phyloP scores from a whole-genome alignment of 2,888 invertebrate species.

The Ochropleura leucogaster region DNA sequence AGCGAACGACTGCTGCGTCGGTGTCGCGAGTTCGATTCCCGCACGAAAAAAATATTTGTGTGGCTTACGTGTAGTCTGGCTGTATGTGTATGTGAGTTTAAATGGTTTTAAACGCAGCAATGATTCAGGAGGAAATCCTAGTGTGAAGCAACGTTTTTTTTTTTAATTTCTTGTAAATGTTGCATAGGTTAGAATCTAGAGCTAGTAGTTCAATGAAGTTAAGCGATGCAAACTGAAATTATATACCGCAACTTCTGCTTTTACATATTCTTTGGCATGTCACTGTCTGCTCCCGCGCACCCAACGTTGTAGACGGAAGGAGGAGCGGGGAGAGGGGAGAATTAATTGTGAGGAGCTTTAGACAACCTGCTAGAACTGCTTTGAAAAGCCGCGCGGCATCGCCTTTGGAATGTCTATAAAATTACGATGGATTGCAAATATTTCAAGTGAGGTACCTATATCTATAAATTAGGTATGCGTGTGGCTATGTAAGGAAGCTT shows the following conservation, averaged over 20 bases:
- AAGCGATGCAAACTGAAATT: not conserved
- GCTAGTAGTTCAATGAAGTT: not conserved
- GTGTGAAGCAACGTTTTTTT: too few relatives aligned
- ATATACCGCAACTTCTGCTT: conserved; percentile 20
- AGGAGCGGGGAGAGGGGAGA: conserved; percentile 31
- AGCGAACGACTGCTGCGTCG: too few relatives aligned
- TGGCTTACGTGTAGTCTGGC: too few relatives aligned
- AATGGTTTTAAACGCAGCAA: too few relatives aligned
- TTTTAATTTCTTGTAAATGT: too few relatives aligned
- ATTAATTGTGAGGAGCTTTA: conserved; percentile 70
- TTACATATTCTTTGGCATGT: not conserved
- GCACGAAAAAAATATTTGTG: too few relatives aligned
- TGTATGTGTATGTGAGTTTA: too few relatives aligned
- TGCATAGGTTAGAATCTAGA: not conserved
- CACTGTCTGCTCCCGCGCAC: conserved; percentile 58
- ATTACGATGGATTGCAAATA: conserved; percentile 51
- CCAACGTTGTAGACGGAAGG: conserved; percentile 46
- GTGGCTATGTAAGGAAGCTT: conserved; percentile 34
- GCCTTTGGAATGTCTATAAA: conserved; percentile 53
- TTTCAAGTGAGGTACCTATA: conserved; percentile 40
- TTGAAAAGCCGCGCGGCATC: conserved; percentile 62
- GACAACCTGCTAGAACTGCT: conserved; percentile 63
- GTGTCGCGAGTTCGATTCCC: too few relatives aligned
- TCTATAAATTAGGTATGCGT: conserved; percentile 53
- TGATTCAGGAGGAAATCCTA: too few relatives aligned